These are phyloP conservation scores for Steromphala cineraria DNA, from an alignment of 2,888 invertebrate genomes.

Conservation along the genomic window DNA sequence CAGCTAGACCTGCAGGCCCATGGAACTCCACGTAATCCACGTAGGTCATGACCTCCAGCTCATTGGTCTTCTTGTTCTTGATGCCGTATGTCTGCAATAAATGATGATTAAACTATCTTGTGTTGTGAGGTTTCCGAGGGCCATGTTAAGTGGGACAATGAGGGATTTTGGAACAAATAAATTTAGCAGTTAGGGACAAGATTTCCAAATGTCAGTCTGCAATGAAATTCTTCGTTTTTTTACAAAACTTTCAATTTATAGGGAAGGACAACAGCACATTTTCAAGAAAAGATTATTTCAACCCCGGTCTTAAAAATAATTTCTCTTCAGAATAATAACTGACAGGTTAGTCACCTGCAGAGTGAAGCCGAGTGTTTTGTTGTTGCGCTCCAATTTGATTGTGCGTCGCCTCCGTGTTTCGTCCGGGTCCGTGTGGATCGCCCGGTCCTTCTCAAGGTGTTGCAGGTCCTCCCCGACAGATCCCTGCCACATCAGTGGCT, in stretches of 20 bases:
- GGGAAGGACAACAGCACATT: too few relatives aligned
- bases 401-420: constrained; percentile 92
- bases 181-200: too few relatives aligned
- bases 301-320: too few relatives aligned
- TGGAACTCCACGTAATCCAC: constrained; percentile 96
- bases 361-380: constrained; percentile 94
- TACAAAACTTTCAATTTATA: too few relatives aligned
- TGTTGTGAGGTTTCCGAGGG: too few relatives aligned
- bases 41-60: constrained; percentile 97
- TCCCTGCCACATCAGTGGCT: constrained; percentile 38
- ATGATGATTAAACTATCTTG: too few relatives aligned
- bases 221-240: too few relatives aligned
- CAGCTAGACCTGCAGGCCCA: constrained; percentile 93
- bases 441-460: constrained; percentile 83
- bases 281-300: too few relatives aligned
- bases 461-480: constrained; percentile 63
- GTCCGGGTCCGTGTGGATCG: constrained; percentile 84
- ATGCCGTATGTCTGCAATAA: constrained; percentile 91
- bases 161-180: too few relatives aligned
- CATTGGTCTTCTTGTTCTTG: constrained; percentile 94
- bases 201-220: too few relatives aligned
- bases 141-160: too few relatives aligned
- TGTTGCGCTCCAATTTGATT: constrained; percentile 83
- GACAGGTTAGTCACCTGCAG: constrained; percentile 80
- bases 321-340: too few relatives aligned